phyloP scores from a whole-genome alignment of 2,888 invertebrate species.

The Eupithecia dodoneata region DNA sequence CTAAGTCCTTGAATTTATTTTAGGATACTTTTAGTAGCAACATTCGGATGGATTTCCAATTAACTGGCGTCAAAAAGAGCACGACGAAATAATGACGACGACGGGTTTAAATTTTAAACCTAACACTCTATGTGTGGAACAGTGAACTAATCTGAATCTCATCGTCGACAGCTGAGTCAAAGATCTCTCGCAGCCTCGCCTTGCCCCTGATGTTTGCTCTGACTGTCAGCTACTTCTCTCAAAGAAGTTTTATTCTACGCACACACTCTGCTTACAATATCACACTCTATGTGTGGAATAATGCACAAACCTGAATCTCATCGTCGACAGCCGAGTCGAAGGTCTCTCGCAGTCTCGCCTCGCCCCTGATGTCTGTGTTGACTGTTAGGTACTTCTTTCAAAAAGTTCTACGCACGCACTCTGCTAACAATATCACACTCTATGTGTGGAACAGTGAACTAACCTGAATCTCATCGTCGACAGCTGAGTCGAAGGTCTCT shows the following conservation, averaged over 20 bases:
- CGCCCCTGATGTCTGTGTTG: conserved; percentile 97
- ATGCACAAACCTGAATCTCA: conserved; percentile 65
- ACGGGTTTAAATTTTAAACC: neutral
- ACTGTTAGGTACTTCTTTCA: conserved; percentile 97
- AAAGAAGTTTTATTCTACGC: conserved; percentile 95
- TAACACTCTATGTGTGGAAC: neutral
- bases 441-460: neutral
- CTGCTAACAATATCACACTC: neutral
- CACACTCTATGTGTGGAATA: neutral
- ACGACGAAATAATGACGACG: too few species aligned
- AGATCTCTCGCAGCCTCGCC: conserved; percentile 86
- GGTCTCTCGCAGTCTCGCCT: conserved; percentile 87
- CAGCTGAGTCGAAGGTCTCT: conserved; percentile 78
- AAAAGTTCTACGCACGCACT: conserved; percentile 91
- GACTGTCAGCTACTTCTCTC: conserved; percentile 96
- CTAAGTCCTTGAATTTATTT: neutral
- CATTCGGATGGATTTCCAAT: neutral
- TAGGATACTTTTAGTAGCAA: neutral
- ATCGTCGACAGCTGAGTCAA: conserved; percentile 75
- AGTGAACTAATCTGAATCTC: conserved; percentile 66
- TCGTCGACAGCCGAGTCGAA: conserved; percentile 77
- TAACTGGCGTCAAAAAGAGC: neutral
- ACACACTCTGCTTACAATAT: conserved; percentile 85
- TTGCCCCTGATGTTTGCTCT: conserved; percentile 98
- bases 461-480: conserved; percentile 77